Base-by-base conservation (phyloP, 2,888 invertebrate species). In the Abscondita cerata region DNA sequence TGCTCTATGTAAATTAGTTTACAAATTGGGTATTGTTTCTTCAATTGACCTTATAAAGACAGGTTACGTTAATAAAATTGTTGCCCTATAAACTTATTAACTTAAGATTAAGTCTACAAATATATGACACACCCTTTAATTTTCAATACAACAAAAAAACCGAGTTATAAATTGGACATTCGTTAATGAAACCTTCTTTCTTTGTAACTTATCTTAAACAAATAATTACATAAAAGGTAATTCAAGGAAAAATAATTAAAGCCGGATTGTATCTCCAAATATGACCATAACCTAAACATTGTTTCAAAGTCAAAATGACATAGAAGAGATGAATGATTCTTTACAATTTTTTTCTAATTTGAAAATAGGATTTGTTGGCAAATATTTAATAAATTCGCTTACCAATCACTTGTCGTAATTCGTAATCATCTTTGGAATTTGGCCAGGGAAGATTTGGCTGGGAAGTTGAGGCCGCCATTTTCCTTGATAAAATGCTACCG, bases 351-450 rank as follows among this genome's bases (percentile, higher is more conserved):
- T 48, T n/a, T 48, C 13, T 25, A 36, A 41, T 25, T 19, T 36
- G 18, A 31, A 25, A 40, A 56, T 33, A 41, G 15, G 12, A 9
- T n/a, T 15, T 18, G 19, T 40, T 13, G 6, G 12, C 31, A 33
- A 57, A 53, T 44, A 48, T 71, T 64, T 68, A 63, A 56, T 57
- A 59, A 65, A 38, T 67, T 68, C 77, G 86, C 88, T 84, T 83
- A 93, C 95, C 95, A 77, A 97, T 96, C 75, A 96, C 93, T 83
- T 96, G 96, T 72, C 91, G 88, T 74, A 97, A 83, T 82, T 95
- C 95, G 82, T 97, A 97, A 81, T 94, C 93, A 78, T 94, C 93
- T 82, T 92, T 91, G 76, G 87, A 89, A 83, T 95, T 96, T 68
- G 96, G 90, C 96, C 96, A 96, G 79, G 86, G 79, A 70, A 77